phyloP scores from a whole-genome alignment of 2,797 vertebrate species.

The Catharus ustulatus region DNA sequence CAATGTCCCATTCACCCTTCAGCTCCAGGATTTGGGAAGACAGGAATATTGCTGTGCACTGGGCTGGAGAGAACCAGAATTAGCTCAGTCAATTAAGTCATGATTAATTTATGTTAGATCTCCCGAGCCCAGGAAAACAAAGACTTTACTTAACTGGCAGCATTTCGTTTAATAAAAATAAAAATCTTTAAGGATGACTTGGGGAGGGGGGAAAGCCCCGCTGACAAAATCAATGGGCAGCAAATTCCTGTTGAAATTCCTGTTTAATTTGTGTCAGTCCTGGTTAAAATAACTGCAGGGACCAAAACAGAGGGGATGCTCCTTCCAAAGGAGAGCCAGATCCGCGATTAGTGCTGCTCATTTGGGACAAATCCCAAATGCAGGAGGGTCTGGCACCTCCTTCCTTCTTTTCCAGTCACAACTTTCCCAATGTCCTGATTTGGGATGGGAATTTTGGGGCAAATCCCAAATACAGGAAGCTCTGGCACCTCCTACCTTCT shows the following conservation, averaged over 20 bases:
- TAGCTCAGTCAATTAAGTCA: constrained; percentile 82
- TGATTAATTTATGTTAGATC: constrained; percentile 81
- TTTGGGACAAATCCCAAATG: not conserved
- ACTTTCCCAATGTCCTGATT: not conserved
- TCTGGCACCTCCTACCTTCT: not conserved
- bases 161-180: constrained; percentile 77
- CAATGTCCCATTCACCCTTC: constrained; percentile 68
- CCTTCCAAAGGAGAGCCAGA: constrained; percentile 2
- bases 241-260: constrained; percentile 47
- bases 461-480: not conserved
- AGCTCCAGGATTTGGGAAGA: constrained; percentile 53
- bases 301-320: not conserved
- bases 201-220: not conserved
- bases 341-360: not conserved
- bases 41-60: constrained; percentile 72
- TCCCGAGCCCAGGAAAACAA: constrained; percentile 74
- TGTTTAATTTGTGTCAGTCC: constrained; percentile 61
- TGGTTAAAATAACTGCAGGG: constrained; percentile 41
- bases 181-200: constrained; percentile 75
- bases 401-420: not conserved
- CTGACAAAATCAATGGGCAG: constrained; percentile 70
- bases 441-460: not conserved
- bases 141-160: constrained; percentile 72
- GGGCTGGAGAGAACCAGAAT: constrained; percentile 74
- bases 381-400: not conserved